Base-by-base conservation (phyloP, 2,888 invertebrate genomes). In the Reticulitermes lucifugus region DNA sequence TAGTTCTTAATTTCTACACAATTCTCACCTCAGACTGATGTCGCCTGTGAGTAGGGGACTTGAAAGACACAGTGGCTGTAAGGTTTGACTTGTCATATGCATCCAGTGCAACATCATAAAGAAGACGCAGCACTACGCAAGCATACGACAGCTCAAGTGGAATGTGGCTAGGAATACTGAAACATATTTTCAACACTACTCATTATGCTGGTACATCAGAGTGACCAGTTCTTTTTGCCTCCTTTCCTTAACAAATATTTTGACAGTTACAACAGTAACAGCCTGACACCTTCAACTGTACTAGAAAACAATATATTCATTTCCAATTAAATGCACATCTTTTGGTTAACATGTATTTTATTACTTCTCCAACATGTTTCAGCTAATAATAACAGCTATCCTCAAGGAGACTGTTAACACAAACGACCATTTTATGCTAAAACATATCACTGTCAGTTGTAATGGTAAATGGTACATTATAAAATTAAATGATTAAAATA, bases 61-160 rank as follows among this genome's bases (percentile, higher is more conserved):
- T 89, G 86, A 89, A 89, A 70, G 89, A 87, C 46, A 89, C 87
- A 77, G 88, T 86, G 80, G 91, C 90, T 51, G 93, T 94, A 87
- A 95, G 92, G 85, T 95, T 95, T 0, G 96, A 96, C 91, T 97
- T 97, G 90, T 99, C 99, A 91, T 98, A 99, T 77, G 97, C 95
- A 91, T 99, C 99, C 88, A 99, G 93, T 0, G 98, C 98, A 89
- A 99, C 96, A 91, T 99, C 98, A 90, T 99, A 99, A 25, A 99
- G 92, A 84, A 98, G 92, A 85, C 99, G 94, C 88, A 98, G 93
- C 79, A 99, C 93, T 79, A 98, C 93, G 89, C 97, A 96, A 0
- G 97, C 96, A 89, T 97, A 96, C 29, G 96, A 94, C 87, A 98
- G 92, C 6, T 95, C 94, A 81, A 94, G 93, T 12, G 98, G 97